phyloP scores from a whole-genome alignment of 2,797 vertebrate genomes.

The Florisuga fusca region DNA sequence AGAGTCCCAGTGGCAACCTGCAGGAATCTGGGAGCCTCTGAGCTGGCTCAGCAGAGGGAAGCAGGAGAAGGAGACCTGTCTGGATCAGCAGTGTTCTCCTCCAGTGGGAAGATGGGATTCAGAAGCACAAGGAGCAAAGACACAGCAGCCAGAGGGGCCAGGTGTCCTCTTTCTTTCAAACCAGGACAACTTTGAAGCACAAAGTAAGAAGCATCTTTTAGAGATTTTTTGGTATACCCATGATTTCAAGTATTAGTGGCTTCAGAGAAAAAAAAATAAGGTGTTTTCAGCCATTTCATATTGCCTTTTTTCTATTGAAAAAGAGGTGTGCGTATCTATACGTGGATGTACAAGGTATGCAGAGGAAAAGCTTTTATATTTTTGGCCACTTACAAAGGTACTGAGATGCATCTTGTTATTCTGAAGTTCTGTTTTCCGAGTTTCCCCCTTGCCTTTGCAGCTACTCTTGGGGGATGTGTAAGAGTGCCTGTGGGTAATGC shows the following conservation, averaged over 20 bases:
- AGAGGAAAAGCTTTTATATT: background rate
- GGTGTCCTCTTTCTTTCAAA: too few relatives aligned
- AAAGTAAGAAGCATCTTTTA: background rate
- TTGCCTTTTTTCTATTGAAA: background rate
- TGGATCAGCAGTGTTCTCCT: too few relatives aligned
- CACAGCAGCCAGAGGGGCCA: too few relatives aligned
- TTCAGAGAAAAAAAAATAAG: background rate
- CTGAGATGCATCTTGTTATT: background rate
- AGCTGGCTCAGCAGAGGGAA: too few relatives aligned
- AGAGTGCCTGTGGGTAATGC: background rate
- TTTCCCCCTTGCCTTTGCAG: background rate
- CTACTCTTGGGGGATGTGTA: background rate
- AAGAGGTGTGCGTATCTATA: background rate
- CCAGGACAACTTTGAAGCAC: background rate
- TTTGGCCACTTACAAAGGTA: background rate
- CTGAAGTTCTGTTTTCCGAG: background rate
- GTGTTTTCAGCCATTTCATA: background rate
- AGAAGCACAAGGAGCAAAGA: too few relatives aligned
- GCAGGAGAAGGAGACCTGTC: too few relatives aligned
- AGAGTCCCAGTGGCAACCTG: too few relatives aligned
- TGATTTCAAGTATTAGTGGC: background rate
- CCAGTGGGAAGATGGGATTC: too few relatives aligned
- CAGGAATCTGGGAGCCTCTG: too few relatives aligned
- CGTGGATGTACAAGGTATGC: fast-evolving
- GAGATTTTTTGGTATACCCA: background rate